Evolutionary conservation across 2,888 invertebrate genomes (phyloP).

Genomic region (Lepetodrilus schrolli): DNA sequence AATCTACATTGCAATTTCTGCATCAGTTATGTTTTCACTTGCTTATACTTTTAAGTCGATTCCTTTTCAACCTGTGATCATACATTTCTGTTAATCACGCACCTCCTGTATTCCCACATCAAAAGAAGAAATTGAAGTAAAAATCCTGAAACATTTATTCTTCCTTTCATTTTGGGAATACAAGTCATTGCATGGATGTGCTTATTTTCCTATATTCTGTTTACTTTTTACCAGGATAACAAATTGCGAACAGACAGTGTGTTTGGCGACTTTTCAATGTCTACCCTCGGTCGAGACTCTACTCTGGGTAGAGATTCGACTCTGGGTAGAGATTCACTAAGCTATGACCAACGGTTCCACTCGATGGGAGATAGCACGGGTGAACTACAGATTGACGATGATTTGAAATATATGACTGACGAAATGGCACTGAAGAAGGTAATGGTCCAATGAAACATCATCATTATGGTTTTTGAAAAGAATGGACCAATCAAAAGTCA

Average conservation of each 20-base stretch:
- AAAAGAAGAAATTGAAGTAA: not conserved
- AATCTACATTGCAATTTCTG: no score
- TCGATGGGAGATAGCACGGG: constrained; percentile 61
- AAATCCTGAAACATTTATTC: no score
- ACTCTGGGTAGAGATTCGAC: constrained; percentile 43
- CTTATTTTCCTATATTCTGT: constrained; percentile 3
- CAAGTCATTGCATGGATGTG: constrained; percentile 5
- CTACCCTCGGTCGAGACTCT: constrained; percentile 58
- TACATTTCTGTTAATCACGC: no score
- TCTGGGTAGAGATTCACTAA: constrained; percentile 48
- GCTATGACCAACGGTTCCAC: constrained; percentile 41
- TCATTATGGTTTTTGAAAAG: not conserved
- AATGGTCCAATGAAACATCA: constrained; percentile 34
- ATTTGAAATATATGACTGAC: constrained; percentile 54
- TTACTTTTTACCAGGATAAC: constrained; percentile 40
- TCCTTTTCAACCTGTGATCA: no score
- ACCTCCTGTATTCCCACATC: no score
- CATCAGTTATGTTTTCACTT: no score
- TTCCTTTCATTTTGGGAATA: not conserved
- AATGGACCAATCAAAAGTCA: not conserved
- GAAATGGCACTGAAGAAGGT: constrained; percentile 66
- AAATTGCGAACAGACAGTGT: constrained; percentile 49
- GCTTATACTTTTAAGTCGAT: no score
- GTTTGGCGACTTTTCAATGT: constrained; percentile 54
- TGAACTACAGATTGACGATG: constrained; percentile 65